phyloP scores from a whole-genome alignment of 2,888 invertebrate genomes.

The Torymus tubicola region DNA sequence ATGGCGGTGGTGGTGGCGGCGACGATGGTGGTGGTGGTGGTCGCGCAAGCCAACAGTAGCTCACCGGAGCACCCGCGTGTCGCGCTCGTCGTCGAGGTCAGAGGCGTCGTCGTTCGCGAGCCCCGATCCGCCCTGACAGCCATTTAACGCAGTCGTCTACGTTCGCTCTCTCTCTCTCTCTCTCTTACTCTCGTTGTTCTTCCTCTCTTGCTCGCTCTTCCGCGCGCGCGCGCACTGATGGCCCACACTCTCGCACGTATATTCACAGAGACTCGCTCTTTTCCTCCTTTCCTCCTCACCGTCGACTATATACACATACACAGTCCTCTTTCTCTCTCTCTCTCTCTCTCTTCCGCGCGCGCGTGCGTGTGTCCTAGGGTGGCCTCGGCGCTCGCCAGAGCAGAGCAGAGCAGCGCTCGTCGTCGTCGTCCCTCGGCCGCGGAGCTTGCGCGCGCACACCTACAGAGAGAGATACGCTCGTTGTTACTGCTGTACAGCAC shows the following conservation, averaged over 20 bases:
- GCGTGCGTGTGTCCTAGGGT: conserved; percentile 44
- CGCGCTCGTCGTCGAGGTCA: conserved; percentile 46
- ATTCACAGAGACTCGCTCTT: not conserved
- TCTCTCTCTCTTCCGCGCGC: conserved; percentile 20
- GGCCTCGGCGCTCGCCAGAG: conserved; percentile 40
- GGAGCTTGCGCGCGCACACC: no score
- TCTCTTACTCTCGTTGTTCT: not conserved
- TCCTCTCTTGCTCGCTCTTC: conserved; percentile 9
- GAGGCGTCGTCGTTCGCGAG: conserved; percentile 55
- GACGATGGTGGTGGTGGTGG: not conserved
- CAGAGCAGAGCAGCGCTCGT: not conserved
- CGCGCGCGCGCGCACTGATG: not conserved
- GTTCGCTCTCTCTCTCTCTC: conserved; percentile 28
- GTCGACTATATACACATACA: not conserved
- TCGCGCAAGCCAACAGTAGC: no score
- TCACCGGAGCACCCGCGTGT: conserved; percentile 27
- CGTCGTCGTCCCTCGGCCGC: not conserved
- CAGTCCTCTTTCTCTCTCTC: not conserved
- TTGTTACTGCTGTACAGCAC: no score
- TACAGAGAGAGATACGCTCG: no score
- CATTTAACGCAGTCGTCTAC: conserved; percentile 54
- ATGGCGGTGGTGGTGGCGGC: no score
- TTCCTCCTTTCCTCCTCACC: not conserved
- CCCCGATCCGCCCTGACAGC: conserved; percentile 58
- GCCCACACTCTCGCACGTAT: not conserved